A percentile compares a stretch with the other conserved stretches of the same genome.
Conservation (phyloP, 2,113 vertebrate species). For the Microcebus griseorufus region DNA sequence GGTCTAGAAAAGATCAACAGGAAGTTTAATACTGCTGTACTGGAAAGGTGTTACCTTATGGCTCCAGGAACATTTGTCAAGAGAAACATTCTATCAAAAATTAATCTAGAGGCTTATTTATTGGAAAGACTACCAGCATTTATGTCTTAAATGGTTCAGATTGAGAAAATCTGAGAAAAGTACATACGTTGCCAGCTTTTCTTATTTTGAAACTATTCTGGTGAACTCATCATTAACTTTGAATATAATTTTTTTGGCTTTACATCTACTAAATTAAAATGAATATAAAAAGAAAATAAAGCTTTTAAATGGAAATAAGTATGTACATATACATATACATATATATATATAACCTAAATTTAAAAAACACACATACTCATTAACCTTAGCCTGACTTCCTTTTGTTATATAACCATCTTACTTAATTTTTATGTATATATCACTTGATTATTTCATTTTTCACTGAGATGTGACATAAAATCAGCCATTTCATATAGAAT, state of each 20-base stretch:
- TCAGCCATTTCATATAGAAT: no score
- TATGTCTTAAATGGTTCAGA: neutral
- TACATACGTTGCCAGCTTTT: neutral
- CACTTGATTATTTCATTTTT: no score
- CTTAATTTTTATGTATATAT: no score
- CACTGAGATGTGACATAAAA: no score
- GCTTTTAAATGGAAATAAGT: neutral
- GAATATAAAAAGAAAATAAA: neutral
- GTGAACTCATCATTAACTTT: neutral
- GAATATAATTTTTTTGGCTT: neutral
- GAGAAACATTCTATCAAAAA: neutral
- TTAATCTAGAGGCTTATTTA: neutral
- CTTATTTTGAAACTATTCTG: neutral
- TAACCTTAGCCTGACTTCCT: no score
- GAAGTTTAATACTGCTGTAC: neutral
- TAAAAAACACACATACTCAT: no score
- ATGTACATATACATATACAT: no score
- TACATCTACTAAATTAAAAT: neutral
- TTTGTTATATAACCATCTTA: no score
- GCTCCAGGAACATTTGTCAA: neutral
- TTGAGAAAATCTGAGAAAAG: neutral
- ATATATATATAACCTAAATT: no score
- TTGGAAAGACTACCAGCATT: neutral
- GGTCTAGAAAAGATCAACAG: slow-evolving; percentile 26
- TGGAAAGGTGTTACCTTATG: neutral